Evolutionary conservation across 2,113 vertebrate species (phyloP).

Genomic region (Formicarius rufipectus): DNA sequence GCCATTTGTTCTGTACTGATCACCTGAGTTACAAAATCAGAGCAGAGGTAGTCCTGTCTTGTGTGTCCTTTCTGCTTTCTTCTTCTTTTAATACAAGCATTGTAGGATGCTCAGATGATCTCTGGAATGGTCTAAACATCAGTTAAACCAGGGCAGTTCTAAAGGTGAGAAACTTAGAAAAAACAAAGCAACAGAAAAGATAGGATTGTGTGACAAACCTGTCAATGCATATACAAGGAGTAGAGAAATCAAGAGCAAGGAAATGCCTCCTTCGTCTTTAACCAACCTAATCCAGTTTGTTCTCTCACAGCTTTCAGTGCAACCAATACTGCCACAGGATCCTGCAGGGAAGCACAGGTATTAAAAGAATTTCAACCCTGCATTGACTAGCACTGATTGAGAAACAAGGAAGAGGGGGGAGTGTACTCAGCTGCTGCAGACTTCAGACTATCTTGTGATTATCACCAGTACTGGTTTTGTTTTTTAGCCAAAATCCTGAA

Average conservation of each 20-base stretch:
- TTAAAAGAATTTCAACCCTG: background rate
- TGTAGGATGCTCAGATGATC: background rate
- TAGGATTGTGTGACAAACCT: background rate
- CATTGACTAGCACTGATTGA: background rate
- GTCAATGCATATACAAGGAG: background rate
- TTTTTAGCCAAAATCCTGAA: background rate
- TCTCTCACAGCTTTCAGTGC: background rate
- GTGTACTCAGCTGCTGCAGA: background rate
- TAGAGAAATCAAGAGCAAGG: background rate
- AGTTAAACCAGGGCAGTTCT: background rate
- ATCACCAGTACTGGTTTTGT: background rate
- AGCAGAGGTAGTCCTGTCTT: background rate
- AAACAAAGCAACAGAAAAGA: background rate
- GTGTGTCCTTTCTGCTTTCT: background rate
- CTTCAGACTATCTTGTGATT: background rate
- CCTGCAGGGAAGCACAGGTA: background rate
- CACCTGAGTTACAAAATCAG: background rate
- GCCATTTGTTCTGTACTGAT: background rate
- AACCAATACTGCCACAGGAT: background rate
- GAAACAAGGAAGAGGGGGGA: background rate
- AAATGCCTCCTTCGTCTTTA: background rate
- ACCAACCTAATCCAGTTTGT: background rate
- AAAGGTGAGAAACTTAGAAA: background rate
- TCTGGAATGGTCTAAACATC: background rate
- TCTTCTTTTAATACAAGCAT: background rate